A percentile compares a stretch with the other conserved stretches of the same genome.
Evolutionary conservation across 2,113 vertebrate species (phyloP).

Genomic region (Antechinus flavipes): DNA sequence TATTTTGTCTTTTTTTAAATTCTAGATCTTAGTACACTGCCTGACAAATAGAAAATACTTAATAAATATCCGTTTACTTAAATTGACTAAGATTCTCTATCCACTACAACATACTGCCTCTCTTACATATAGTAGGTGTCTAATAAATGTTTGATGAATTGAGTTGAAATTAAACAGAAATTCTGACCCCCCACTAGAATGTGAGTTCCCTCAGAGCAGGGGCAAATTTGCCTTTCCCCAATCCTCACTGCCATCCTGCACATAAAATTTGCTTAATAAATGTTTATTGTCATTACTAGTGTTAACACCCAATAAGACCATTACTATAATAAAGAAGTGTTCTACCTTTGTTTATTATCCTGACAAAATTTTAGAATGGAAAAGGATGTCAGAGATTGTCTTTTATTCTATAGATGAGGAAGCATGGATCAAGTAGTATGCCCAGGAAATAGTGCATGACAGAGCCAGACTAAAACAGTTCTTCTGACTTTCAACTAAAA

Average conservation of each 20-base stretch:
- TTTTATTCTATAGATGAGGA: background rate
- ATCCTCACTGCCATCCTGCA: background rate
- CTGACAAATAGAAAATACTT: background rate
- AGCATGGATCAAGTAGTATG: background rate
- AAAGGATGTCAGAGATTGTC: background rate
- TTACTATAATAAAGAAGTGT: background rate
- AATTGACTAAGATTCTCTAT: background rate
- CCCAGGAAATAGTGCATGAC: background rate
- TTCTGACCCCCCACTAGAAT: background rate
- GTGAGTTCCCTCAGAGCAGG: background rate
- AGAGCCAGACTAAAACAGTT: background rate
- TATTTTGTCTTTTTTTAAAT: background rate
- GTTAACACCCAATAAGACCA: background rate
- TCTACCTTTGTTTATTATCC: background rate
- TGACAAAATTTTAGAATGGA: background rate
- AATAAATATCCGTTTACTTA: background rate
- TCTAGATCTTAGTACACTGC: background rate
- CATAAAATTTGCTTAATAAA: background rate
- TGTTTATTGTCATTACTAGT: background rate
- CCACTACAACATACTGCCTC: background rate
- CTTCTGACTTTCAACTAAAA: background rate
- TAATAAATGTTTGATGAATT: background rate
- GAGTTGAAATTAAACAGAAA: background rate
- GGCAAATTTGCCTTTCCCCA: background rate
- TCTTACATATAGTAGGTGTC: background rate